Evolutionary conservation across 2,888 invertebrate genomes (phyloP).

Genomic region (Drosophila rellima): DNA sequence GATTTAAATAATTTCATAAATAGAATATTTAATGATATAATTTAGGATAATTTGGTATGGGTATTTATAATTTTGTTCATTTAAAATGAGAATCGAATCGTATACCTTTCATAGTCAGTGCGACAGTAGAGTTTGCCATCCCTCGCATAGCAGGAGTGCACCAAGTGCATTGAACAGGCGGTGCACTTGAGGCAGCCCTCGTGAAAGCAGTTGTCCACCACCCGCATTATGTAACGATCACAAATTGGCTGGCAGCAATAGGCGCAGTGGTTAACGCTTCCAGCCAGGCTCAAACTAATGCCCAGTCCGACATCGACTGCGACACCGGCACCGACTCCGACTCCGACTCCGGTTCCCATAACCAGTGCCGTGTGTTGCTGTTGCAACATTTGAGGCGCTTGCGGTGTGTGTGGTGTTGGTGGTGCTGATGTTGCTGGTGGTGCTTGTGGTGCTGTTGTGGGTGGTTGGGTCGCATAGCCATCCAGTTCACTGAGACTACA

Average conservation of each 20-base stretch:
- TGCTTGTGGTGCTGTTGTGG: constrained; percentile 43
- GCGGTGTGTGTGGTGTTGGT: constrained; percentile 55
- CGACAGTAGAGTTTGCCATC: constrained; percentile 92
- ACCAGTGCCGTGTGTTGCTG: constrained; percentile 44
- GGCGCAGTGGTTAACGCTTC: constrained; percentile 87
- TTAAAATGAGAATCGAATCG: constrained; percentile 13
- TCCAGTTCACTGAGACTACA: constrained; percentile 77
- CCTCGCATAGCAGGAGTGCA: constrained; percentile 91
- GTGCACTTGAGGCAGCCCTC: constrained; percentile 92
- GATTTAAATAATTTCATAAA: too few species aligned
- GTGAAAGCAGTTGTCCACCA: constrained; percentile 91
- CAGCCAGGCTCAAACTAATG: constrained; percentile 14
- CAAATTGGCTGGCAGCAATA: constrained; percentile 90
- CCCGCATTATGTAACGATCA: constrained; percentile 91
- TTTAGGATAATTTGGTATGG: too few species aligned
- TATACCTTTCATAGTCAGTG: constrained; percentile 92
- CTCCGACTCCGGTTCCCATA: constrained; percentile 14
- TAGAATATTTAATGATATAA: too few species aligned
- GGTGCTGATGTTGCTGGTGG: constrained; percentile 51
- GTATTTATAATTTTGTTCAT: too few species aligned
- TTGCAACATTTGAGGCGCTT: constrained; percentile 68
- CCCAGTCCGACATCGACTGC: constrained; percentile 20
- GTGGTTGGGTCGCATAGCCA: constrained; percentile 51
- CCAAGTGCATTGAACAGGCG: constrained; percentile 90
- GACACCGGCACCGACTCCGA: constrained; percentile 18